These are phyloP conservation scores for Apantesis nais DNA, from an alignment of 2,888 invertebrate species.

Conservation along the genomic window DNA sequence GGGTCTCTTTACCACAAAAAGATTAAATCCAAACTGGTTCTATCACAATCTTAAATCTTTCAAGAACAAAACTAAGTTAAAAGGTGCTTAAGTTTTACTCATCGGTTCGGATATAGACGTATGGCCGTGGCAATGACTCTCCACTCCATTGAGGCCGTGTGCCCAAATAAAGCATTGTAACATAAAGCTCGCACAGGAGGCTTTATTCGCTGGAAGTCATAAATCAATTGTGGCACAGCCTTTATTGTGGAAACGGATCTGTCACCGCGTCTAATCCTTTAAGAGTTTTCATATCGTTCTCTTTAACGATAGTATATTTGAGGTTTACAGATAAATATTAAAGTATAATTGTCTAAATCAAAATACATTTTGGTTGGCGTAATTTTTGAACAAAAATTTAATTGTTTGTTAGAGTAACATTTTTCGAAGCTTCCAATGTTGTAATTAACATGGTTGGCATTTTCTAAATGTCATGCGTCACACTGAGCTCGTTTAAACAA, in stretches of 20 bases:
- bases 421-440: too few relatives aligned
- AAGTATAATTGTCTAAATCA: too few relatives aligned
- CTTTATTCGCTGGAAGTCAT: slow-evolving; percentile 77
- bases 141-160: slow-evolving; percentile 44
- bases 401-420: too few relatives aligned
- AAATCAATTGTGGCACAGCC: slow-evolving; percentile 76
- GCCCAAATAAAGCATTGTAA: slow-evolving; percentile 42
- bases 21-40: neutral
- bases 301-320: slow-evolving; percentile 47
- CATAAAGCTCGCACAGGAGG: slow-evolving; percentile 43
- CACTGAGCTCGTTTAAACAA: too few relatives aligned
- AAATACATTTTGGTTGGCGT: too few relatives aligned
- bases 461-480: too few relatives aligned
- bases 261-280: slow-evolving; percentile 79
- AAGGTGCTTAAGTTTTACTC: slow-evolving; percentile 10
- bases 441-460: too few relatives aligned
- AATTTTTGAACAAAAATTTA: too few relatives aligned
- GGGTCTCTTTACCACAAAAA: too few relatives aligned
- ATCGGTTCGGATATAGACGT: slow-evolving; percentile 38
- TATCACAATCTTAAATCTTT: neutral
- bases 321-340: slow-evolving; percentile 24
- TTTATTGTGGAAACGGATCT: slow-evolving; percentile 75
- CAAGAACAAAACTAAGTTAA: neutral
- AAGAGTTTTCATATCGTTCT: slow-evolving; percentile 72
- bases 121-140: slow-evolving; percentile 46